Base-by-base conservation (phyloP, 2,113 vertebrate species). In the Hydropotes inermis region DNA sequence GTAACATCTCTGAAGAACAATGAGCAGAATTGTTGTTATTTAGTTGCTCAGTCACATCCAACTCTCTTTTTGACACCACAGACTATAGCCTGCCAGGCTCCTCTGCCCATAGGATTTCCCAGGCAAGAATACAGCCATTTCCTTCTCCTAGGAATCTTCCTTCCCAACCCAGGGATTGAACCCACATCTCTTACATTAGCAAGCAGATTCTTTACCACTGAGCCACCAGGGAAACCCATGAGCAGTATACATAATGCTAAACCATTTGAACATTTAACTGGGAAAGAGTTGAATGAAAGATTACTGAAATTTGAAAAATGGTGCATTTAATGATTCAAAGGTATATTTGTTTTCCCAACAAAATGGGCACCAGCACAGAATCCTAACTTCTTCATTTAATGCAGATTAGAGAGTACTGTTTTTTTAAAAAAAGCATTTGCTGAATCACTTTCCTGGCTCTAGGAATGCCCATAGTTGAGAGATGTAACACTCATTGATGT, bases 221-320 rank as follows among this genome's bases (percentile, higher is more conserved):
- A 76, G 70, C 23, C 39, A 43, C 36, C 23, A 76, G 70, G 70
- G 23, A 76, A 43, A 5, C 23, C 70, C 27, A 28, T 2, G 6
- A 95, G 58, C n/a, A 88, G 36, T 79, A 50, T 28, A 33, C 39
- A 7, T 45, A 27, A 95, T 47, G 47, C 67, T 55, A 47, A 82
- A 85, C 7, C 74, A 76, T 58, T 82, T 88, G 52, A 74, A 74
- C 90, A n/a, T 88, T 96, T 91, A 87, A 85, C 79, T 87, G n/a
- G 45, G 13, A 58, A 82, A 92, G 50, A 92, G 81, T 2, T 61
- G 33, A 94, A 90, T 6, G 14, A 25, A 58, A 79, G 83, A 79
- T 83, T 15, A 81, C 81, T 83, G 54, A 94, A 84, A 91, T 60
- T 70, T 91, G 47, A 45, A 95, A 92, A 86, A 19, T 25, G 15